These are phyloP conservation scores for Scaptomyza polygonia DNA, from an alignment of 2,888 invertebrate species.

Conservation along the genomic window DNA sequence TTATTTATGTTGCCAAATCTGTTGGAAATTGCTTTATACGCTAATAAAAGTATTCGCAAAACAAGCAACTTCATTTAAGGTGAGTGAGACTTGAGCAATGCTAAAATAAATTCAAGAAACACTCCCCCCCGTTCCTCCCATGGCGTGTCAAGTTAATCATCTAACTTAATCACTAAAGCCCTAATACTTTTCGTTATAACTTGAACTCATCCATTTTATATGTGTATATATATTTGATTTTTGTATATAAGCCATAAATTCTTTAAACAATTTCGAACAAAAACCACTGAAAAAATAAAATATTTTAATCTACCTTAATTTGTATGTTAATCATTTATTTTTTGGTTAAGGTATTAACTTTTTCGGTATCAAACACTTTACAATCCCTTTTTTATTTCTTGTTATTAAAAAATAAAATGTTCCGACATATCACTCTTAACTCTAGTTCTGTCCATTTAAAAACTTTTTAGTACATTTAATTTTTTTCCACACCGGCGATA, in stretches of 20 bases:
- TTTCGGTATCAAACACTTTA: not conserved
- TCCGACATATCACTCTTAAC: conserved; percentile 14
- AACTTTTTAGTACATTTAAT: conserved; percentile 57
- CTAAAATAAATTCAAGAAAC: conserved; percentile 12
- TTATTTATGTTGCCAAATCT: conserved; percentile 75
- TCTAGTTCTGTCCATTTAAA: conserved; percentile 49
- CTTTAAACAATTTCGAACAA: too few species aligned
- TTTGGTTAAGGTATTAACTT: not conserved
- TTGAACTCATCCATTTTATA: too few species aligned
- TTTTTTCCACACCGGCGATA: conserved; percentile 74
- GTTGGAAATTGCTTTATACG: conserved; percentile 68
- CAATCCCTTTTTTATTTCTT: not conserved
- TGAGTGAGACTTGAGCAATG: conserved; percentile 14
- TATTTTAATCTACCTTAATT: too few species aligned
- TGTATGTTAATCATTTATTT: too few species aligned
- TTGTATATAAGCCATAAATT: too few species aligned
- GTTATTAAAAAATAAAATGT: too few species aligned
- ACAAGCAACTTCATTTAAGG: conserved; percentile 57
- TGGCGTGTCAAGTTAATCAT: not conserved
- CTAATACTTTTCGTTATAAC: not conserved
- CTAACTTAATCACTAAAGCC: conserved; percentile 4
- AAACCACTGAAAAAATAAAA: too few species aligned
- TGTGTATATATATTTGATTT: too few species aligned
- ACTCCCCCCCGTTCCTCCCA: not conserved
- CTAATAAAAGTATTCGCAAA: conserved; percentile 62